Percentiles rank a stretch among this genome's conserved stretches.
phyloP scores from a whole-genome alignment of 2,113 vertebrate genomes.

The Prunella himalayana region DNA sequence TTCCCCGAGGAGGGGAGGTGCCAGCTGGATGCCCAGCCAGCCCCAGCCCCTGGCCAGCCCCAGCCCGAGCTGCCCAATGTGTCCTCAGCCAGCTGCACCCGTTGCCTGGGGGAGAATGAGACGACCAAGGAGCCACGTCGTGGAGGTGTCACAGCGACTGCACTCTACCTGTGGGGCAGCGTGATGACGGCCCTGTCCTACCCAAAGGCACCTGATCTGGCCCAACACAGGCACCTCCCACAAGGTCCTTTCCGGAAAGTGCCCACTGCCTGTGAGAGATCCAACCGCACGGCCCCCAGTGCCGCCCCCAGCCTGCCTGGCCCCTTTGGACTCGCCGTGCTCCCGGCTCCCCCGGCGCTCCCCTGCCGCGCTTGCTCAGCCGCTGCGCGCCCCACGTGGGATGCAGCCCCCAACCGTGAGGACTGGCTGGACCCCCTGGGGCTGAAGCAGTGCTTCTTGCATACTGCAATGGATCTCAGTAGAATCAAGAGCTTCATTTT shows the following conservation, averaged over 20 bases:
- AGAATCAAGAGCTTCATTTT: slow-evolving; percentile 77
- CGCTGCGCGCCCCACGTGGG: background rate
- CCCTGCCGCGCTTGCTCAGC: background rate
- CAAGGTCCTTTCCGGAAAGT: slow-evolving; percentile 48
- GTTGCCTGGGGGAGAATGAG: slow-evolving; percentile 3
- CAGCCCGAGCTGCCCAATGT: background rate
- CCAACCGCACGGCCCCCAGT: slow-evolving; percentile 68
- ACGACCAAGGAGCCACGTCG: background rate
- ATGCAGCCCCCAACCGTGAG: background rate
- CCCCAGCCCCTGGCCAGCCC: background rate
- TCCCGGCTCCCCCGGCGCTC: background rate
- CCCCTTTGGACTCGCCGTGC: background rate
- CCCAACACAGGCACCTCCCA: background rate
- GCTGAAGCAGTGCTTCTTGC: slow-evolving; percentile 65
- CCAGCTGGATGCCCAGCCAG: slow-evolving; percentile 11
- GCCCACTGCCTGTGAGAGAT: slow-evolving; percentile 58
- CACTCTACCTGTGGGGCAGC: slow-evolving; percentile 82
- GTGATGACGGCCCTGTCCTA: slow-evolving; percentile 78
- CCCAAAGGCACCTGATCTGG: slow-evolving; percentile 13
- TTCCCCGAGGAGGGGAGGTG: background rate
- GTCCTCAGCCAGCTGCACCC: slow-evolving; percentile 32
- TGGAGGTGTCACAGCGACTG: slow-evolving; percentile 39
- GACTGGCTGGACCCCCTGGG: slow-evolving; percentile 48
- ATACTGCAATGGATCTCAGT: slow-evolving; percentile 66
- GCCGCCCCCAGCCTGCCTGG: background rate